Percentiles rank a stretch among this genome's conserved stretches.
These are phyloP conservation scores for Busseola fusca DNA, from an alignment of 2,888 invertebrate genomes.

Conservation along the genomic window DNA sequence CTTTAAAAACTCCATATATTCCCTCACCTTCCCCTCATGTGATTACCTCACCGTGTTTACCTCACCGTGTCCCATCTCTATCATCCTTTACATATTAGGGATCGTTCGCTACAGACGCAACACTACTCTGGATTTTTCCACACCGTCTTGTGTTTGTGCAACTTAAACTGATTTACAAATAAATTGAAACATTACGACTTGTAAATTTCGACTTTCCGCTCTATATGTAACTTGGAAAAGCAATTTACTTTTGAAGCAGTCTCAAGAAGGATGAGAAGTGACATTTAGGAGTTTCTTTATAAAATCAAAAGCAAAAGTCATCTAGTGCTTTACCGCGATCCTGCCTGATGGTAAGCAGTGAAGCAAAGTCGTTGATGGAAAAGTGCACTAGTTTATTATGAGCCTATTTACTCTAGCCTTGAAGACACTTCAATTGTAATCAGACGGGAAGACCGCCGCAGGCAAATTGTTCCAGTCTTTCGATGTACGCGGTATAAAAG, in stretches of 20 bases:
- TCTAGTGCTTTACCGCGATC: too few relatives aligned
- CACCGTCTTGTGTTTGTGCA: constrained; percentile 63
- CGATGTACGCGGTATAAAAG: too few relatives aligned
- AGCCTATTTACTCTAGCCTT: too few relatives aligned
- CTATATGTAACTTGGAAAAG: constrained; percentile 42
- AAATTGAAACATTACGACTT: constrained; percentile 68
- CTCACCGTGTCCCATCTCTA: constrained; percentile 44
- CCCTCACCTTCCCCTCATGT: not conserved
- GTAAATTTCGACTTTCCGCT: constrained; percentile 45
- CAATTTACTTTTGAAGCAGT: constrained; percentile 36
- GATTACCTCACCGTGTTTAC: not conserved
- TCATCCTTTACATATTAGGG: constrained; percentile 74
- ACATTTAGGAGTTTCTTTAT: not conserved
- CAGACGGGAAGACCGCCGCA: too few relatives aligned
- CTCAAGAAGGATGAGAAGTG: constrained; percentile 17
- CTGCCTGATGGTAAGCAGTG: too few relatives aligned
- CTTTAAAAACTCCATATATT: not conserved
- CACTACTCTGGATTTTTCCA: constrained; percentile 72
- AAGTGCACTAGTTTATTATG: too few relatives aligned
- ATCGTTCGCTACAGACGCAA: constrained; percentile 73
- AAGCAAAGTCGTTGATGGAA: too few relatives aligned
- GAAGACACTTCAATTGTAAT: too few relatives aligned
- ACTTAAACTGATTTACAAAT: constrained; percentile 68
- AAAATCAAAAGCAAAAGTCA: too few relatives aligned
- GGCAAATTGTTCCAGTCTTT: too few relatives aligned